A percentile compares a stretch with the other conserved stretches of the same genome.
Conservation (phyloP, 2,797 vertebrate species). For the Helarctos malayanus region DNA sequence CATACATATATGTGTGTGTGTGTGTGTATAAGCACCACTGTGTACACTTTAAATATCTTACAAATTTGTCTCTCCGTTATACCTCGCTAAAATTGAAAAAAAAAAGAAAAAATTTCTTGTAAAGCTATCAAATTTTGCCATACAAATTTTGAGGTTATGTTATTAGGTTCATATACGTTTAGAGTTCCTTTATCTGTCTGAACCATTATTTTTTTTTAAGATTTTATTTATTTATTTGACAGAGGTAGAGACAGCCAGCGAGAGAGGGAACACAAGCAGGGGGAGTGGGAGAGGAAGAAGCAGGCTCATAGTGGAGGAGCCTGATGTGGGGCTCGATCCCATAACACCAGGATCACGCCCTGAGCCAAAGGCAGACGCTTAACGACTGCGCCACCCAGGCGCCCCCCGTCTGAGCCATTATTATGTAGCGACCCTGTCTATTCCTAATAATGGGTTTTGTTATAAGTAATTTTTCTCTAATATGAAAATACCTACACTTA, state of each 20-base stretch:
- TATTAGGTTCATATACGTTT: constrained; percentile 17
- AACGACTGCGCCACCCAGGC: too few species aligned
- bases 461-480: not conserved
- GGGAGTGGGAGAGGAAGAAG: too few species aligned
- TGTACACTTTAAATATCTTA: not conserved
- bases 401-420: not conserved
- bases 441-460: not conserved
- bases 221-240: too few species aligned
- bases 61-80: not conserved
- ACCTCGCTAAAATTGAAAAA: not conserved
- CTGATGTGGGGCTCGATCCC: too few species aligned
- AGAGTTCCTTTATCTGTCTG: not conserved
- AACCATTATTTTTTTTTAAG: not conserved
- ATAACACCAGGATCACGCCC: too few species aligned
- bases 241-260: too few species aligned
- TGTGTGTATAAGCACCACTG: not conserved
- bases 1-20: not conserved
- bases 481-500: constrained; percentile 39
- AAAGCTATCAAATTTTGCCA: not conserved
- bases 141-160: constrained; percentile 28
- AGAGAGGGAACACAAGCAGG: too few species aligned
- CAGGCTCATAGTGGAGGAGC: too few species aligned
- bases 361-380: too few species aligned
- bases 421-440: not conserved
- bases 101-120: not conserved